These are phyloP conservation scores for Sarcophaga caerulescens DNA, from an alignment of 2,888 invertebrate species.

Conservation along the genomic window DNA sequence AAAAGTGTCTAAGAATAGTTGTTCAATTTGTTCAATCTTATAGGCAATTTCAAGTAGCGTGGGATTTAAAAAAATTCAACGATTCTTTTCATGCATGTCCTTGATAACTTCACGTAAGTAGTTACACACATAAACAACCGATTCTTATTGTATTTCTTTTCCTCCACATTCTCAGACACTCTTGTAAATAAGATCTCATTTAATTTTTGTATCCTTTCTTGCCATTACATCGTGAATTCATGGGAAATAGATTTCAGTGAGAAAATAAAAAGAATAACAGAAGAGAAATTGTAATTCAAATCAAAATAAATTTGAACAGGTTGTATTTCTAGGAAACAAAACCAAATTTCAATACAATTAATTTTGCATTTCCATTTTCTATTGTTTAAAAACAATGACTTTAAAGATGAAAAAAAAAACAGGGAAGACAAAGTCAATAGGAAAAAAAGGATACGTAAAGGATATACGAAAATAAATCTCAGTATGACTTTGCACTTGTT, in stretches of 20 bases:
- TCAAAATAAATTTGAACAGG: neutral
- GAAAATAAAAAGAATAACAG: too few species aligned
- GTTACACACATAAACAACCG: conserved; percentile 1
- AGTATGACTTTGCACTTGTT: neutral
- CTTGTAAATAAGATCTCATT: neutral
- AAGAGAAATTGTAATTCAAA: conserved; percentile 3
- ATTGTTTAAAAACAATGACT: neutral
- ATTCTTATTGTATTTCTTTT: neutral
- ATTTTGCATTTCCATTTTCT: neutral
- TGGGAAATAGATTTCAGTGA: too few species aligned
- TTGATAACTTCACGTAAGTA: conserved; percentile 17
- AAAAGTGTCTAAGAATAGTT: too few species aligned
- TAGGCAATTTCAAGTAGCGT: conserved; percentile 2
- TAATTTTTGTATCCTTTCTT: neutral
- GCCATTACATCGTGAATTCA: too few species aligned
- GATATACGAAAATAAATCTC: neutral
- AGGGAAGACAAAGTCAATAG: neutral
- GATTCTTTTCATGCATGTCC: conserved; percentile 4
- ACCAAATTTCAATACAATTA: neutral
- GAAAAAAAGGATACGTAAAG: neutral
- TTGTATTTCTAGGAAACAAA: neutral
- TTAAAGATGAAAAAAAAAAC: neutral
- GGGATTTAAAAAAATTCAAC: neutral
- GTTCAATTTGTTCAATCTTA: too few species aligned
- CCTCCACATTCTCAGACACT: neutral